A percentile compares a stretch with the other conserved stretches of the same genome.
These are phyloP conservation scores for Sepioteuthis lessoniana DNA, from an alignment of 2,888 invertebrate genomes.

Conservation along the genomic window DNA sequence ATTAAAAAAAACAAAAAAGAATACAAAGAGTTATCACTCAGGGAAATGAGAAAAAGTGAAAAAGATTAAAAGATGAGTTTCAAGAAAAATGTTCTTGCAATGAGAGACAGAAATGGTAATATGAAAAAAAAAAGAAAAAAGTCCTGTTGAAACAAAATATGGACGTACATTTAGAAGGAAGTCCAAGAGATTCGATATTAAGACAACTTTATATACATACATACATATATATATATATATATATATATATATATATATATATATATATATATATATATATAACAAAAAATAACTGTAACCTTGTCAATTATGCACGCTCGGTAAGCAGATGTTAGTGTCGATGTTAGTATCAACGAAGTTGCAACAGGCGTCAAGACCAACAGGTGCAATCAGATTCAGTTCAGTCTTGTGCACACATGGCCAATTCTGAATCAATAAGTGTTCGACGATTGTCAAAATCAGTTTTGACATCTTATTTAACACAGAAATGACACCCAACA, in stretches of 20 bases:
- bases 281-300: not conserved
- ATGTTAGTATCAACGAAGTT: not conserved
- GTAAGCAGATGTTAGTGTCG: conserved; percentile 33
- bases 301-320: not conserved
- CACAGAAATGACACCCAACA: not conserved
- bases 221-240: too few species aligned
- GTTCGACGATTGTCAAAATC: conserved; percentile 6
- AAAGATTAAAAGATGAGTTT: not conserved
- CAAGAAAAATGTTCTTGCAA: not conserved
- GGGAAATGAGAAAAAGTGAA: not conserved
- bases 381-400: not conserved
- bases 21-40: not conserved
- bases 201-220: too few species aligned
- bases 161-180: not conserved
- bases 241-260: too few species aligned
- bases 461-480: not conserved
- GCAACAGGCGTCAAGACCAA: conserved; percentile 6
- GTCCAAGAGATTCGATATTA: not conserved
- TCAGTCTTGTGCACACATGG: conserved; percentile 21
- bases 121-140: not conserved
- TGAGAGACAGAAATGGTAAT: not conserved
- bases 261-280: too few species aligned
- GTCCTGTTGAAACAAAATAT: not conserved
- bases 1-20: not conserved
- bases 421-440: conserved; percentile 17